Evolutionary conservation across 2,888 invertebrate species (phyloP), one percentile per base, ranked within the genome.

Genomic region (Epirrhoe alternata): DNA sequence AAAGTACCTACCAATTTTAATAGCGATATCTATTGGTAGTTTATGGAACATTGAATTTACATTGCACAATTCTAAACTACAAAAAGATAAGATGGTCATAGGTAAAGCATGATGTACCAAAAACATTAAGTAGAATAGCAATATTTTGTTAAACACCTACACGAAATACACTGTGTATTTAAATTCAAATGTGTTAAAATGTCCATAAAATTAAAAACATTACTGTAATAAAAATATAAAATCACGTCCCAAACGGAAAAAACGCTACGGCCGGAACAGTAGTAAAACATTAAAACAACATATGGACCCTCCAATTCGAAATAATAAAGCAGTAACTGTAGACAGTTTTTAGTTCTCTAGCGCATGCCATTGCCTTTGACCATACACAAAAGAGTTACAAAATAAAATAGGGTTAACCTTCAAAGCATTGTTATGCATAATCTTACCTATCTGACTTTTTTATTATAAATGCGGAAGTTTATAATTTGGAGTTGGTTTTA

Each of bases 231-330:
- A 67, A 70, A 54, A 16, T 12, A 42, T 5, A 58, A 73, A 69
- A 63, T 67, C 57, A 68, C 71, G 63, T 71, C 69, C 64, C 52
- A 24, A 45, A 42, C 60, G 55, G 65, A 68, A 63, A 69, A 58
- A 56, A 71, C 54, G 66, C 51, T 35, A 69, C 64, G 51, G 69
- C 67, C 53, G 54, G 54, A 61, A 53, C 53, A 67, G 51, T 68
- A 64, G 50, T 68, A 61, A 35, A 66, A 64, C 55, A 72, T 69
- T 64, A 63, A 56, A 66, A 61, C 64, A 66, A 64, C 65, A 50
- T 10, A 45, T 42, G 38, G 38, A 42, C 38, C 38, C 38, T 38
- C 12, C 12, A 42, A 38, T 38, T 38, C 10, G 45, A 52, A 52
- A 70, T 68, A 66, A 68, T 66, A 64, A 59, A 65, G 61, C 52